Conservation (phyloP, 2,888 invertebrate species). For the Nyleta sp. region DNA sequence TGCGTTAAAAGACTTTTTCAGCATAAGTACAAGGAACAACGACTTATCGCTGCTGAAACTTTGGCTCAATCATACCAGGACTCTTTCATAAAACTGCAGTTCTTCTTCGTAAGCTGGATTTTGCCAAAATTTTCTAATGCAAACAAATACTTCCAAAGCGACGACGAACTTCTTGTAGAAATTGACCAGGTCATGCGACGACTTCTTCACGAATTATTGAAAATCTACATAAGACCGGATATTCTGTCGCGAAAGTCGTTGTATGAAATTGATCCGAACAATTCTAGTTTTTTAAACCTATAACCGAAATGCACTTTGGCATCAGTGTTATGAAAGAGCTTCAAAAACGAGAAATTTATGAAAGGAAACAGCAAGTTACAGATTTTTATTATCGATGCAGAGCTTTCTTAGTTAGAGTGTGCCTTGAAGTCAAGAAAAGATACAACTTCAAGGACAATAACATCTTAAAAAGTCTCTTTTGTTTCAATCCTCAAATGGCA, state of each 20-base stretch:
- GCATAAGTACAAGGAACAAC: neutral
- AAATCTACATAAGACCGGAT: slow-evolving; percentile 40
- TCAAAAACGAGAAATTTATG: slow-evolving; percentile 30
- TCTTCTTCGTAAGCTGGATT: slow-evolving; percentile 58
- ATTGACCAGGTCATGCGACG: slow-evolving; percentile 44
- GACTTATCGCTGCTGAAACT: slow-evolving; percentile 36
- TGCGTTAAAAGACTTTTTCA: slow-evolving; percentile 8
- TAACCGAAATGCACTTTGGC: slow-evolving; percentile 56
- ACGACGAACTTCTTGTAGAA: neutral
- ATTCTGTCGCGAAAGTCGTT: slow-evolving; percentile 33
- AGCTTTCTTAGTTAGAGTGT: slow-evolving; percentile 33
- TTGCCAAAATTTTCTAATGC: slow-evolving; percentile 12
- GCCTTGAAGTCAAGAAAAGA: slow-evolving; percentile 27
- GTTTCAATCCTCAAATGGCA: slow-evolving; percentile 38
- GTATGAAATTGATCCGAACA: slow-evolving; percentile 43
- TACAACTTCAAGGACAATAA: slow-evolving; percentile 41
- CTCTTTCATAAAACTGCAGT: slow-evolving; percentile 41
- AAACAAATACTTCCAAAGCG: neutral
- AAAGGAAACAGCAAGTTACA: slow-evolving; percentile 18
- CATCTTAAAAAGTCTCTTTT: slow-evolving; percentile 30
- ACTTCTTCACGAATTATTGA: slow-evolving; percentile 41
- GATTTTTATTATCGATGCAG: slow-evolving; percentile 15
- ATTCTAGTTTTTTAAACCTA: slow-evolving; percentile 38
- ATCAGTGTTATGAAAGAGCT: slow-evolving; percentile 30
- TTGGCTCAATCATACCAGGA: slow-evolving; percentile 46